Evolutionary conservation across 2,113 vertebrate genomes (phyloP), one percentile per base, ranked within the genome.

Genomic region (Stictonetta naevosa): DNA sequence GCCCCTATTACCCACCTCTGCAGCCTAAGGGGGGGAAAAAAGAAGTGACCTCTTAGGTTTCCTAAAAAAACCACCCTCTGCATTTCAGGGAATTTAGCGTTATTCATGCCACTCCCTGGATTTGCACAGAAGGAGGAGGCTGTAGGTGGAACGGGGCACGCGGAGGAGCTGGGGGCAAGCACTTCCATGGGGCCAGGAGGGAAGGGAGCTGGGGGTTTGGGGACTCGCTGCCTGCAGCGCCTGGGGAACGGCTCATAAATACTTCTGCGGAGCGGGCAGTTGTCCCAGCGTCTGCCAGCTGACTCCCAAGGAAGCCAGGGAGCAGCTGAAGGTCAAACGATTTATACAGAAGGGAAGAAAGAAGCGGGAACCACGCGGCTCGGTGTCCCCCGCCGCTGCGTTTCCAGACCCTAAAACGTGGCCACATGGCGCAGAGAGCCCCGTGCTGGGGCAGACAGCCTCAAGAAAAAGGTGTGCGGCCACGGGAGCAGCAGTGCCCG

Each of bases 101-200:
- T 0, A 22, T 92, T 10, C 20, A 6, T 11, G 46, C 46, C 46
- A 11, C 46, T 22, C 46, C 22, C 55, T 4, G 50, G 78, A 14
- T 58, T 28, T 14, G 38, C 25, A 20, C 42, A 40, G 40, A 6
- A 52, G 48, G 44, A 52, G 74, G 64, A 60, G 38, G 72, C 11
- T 63, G 62, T 3, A 21, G 78, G 60, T n/a, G 17, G 62, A 26
- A 56, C 69, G 1, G 7, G 31, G 63, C 79, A 18, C 68, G 8
- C 5, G 13, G 3, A 42, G 71, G 44, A 69, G 14, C 4, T 26
- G 48, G 44, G 40, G 40, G 50, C 72, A n/a, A 76, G 48, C 0
- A 3, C 0, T 3, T 44, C 40, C 7, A 33, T 5, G 6, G 50
- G 67, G 16, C 8, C 11, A 3, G 4, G 31, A 34, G 31, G 0